These are phyloP conservation scores for Lysandra bellargus DNA, from an alignment of 2,888 invertebrate genomes.

Conservation along the genomic window DNA sequence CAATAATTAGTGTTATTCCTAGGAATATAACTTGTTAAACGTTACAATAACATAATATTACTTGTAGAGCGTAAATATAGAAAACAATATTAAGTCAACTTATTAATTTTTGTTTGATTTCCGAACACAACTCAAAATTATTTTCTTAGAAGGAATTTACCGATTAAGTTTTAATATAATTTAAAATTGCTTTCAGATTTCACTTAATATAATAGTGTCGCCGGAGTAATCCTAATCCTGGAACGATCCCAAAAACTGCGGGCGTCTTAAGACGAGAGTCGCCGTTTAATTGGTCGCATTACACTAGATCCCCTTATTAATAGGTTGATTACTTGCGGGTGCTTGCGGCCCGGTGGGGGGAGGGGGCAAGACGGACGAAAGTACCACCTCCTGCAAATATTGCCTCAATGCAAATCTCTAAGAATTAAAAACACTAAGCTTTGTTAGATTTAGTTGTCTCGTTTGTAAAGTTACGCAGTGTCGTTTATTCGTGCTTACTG, in stretches of 20 bases:
- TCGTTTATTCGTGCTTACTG: neutral
- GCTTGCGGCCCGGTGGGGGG: constrained; percentile 61
- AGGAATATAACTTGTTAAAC: too few relatives aligned
- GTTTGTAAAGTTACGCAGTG: neutral
- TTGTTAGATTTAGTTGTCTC: neutral
- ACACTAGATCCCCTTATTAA: constrained; percentile 76
- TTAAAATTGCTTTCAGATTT: constrained; percentile 36
- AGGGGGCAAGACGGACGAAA: constrained; percentile 42
- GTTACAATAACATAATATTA: too few relatives aligned
- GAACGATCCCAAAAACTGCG: constrained; percentile 78
- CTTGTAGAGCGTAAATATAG: too few relatives aligned
- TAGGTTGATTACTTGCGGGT: constrained; percentile 78
- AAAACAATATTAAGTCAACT: too few relatives aligned
- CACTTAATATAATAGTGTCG: constrained; percentile 50
- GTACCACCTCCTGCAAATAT: constrained; percentile 44
- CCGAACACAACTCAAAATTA: neutral
- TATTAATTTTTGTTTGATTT: too few relatives aligned
- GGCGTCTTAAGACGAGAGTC: constrained; percentile 73
- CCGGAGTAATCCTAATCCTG: constrained; percentile 70
- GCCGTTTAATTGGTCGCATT: constrained; percentile 77
- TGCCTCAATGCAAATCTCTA: constrained; percentile 55
- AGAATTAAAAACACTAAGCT: constrained; percentile 41
- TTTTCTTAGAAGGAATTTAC: neutral
- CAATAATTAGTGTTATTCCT: too few relatives aligned
- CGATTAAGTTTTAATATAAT: neutral